phyloP scores from a whole-genome alignment of 2,797 vertebrate genomes.

The Loriculus beryllinus region DNA sequence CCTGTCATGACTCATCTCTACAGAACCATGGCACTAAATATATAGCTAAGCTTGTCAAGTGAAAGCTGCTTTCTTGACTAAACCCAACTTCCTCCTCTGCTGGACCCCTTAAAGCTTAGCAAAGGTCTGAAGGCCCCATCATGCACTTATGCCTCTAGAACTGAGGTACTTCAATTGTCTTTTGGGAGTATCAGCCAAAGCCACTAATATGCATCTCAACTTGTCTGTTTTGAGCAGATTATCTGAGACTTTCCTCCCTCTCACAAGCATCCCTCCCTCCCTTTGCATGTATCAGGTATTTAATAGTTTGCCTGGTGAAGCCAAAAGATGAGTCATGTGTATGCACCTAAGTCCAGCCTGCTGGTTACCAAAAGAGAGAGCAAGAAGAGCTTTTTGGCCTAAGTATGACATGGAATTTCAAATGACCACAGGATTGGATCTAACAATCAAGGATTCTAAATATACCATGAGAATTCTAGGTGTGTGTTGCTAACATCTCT shows the following conservation, averaged over 20 bases:
- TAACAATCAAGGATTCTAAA: slow-evolving; percentile 71
- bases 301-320: slow-evolving; percentile 63
- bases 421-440: slow-evolving; percentile 72
- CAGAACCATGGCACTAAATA: not conserved
- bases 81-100: not conserved
- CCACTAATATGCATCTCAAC: not conserved
- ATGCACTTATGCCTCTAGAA: not conserved
- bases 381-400: slow-evolving; percentile 73
- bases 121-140: not conserved
- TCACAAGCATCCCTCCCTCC: accelerated
- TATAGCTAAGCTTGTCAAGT: not conserved
- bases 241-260: not conserved
- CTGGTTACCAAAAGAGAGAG: slow-evolving; percentile 75
- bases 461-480: slow-evolving; percentile 68
- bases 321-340: slow-evolving; percentile 61
- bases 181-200: not conserved
- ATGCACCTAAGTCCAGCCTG: slow-evolving; percentile 69
- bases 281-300: slow-evolving; percentile 59
- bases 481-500: not conserved
- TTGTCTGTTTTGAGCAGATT: not conserved
- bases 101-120: not conserved
- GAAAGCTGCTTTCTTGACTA: not conserved
- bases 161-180: accelerated
- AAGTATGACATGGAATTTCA: not conserved
- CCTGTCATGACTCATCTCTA: not conserved